These are phyloP conservation scores for Phenganax subtilis DNA, from an alignment of 92 coral and sea anemone genomes.

Conservation along the genomic window DNA sequence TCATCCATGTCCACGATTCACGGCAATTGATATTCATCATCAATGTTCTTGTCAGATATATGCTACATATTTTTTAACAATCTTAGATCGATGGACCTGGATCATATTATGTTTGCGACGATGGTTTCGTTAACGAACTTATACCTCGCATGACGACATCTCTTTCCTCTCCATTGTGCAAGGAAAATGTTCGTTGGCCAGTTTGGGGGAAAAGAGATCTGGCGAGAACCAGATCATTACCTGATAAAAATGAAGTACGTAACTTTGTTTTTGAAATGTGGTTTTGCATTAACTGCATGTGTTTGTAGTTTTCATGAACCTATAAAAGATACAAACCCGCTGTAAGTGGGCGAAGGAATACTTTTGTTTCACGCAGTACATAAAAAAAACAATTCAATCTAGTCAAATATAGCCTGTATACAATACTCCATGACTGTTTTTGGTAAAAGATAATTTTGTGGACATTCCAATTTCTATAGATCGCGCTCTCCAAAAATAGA, in stretches of 20 bases:
- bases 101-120: neutral
- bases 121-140: slow-evolving; percentile 28
- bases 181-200: neutral
- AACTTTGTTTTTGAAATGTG: neutral
- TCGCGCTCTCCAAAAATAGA: neutral
- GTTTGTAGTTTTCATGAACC: neutral
- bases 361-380: too few species aligned
- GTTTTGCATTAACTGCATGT: neutral
- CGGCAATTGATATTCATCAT: too few species aligned
- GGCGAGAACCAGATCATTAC: slow-evolving; percentile 33
- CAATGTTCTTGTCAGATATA: neutral
- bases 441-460: too few species aligned
- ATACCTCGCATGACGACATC: slow-evolving; percentile 35
- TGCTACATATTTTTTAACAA: neutral
- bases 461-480: neutral
- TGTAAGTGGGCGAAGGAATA: too few species aligned
- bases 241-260: slow-evolving; percentile 17
- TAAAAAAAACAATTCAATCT: too few species aligned
- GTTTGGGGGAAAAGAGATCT: slow-evolving; percentile 20
- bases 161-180: slow-evolving; percentile 13
- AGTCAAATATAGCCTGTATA: too few species aligned
- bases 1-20: too few species aligned
- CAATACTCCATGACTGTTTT: too few species aligned
- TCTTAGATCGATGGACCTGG: neutral
- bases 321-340: neutral